phyloP scores from a whole-genome alignment of 2,797 vertebrate species.

The Lindbergichthys nudifrons region DNA sequence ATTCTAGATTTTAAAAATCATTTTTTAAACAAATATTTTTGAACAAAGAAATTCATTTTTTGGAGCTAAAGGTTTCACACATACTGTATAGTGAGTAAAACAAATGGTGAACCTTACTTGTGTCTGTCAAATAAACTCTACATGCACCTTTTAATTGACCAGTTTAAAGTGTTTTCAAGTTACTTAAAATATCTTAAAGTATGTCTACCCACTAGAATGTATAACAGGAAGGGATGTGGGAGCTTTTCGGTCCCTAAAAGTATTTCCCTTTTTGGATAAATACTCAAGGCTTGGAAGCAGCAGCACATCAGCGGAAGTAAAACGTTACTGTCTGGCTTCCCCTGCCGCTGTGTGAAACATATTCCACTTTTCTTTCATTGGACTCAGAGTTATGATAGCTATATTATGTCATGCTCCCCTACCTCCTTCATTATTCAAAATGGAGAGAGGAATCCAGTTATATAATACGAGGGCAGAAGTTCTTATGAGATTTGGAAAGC shows the following conservation, averaged over 20 bases:
- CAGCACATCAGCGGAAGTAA: conserved; percentile 31
- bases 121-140: too few relatives aligned
- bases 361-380: conserved; percentile 67
- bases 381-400: conserved; percentile 72
- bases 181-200: background rate
- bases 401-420: conserved; percentile 75
- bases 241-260: background rate
- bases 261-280: conserved; percentile 28
- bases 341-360: conserved; percentile 56
- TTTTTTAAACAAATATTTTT: background rate
- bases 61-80: too few relatives aligned
- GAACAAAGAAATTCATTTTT: too few relatives aligned
- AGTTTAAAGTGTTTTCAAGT: background rate
- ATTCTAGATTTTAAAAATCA: background rate
- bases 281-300: conserved; percentile 13
- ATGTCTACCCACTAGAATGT: background rate
- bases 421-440: conserved; percentile 80
- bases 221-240: conserved; percentile 9
- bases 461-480: conserved; percentile 77
- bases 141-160: background rate
- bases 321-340: conserved; percentile 43
- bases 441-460: conserved; percentile 78
- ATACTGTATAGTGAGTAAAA: background rate
- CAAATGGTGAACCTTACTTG: too few relatives aligned
- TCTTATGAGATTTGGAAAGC: conserved; percentile 83